Evolutionary conservation across 2,888 invertebrate genomes (phyloP).

Genomic region (Zygaena filipendulae): DNA sequence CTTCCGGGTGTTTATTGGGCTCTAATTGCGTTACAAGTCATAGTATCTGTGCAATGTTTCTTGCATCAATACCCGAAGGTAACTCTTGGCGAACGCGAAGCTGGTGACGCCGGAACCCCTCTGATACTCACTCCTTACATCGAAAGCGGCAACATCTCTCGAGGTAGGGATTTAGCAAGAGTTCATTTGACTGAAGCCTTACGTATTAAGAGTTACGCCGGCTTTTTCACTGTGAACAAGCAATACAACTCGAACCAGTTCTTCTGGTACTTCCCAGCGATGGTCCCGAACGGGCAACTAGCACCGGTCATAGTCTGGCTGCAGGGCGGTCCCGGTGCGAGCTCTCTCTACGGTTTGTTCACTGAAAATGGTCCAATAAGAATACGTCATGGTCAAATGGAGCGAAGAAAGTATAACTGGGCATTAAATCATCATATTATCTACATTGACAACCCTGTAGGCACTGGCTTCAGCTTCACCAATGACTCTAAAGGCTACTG

Average conservation of each 20-base stretch:
- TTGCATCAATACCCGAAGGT: slow-evolving; percentile 44
- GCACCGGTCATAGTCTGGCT: slow-evolving; percentile 86
- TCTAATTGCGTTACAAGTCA: slow-evolving; percentile 25
- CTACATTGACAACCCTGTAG: slow-evolving; percentile 94
- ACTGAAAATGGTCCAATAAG: slow-evolving; percentile 83
- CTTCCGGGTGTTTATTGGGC: too few species aligned
- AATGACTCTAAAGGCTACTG: slow-evolving; percentile 80
- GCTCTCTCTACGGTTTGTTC: slow-evolving; percentile 83
- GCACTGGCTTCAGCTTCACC: slow-evolving; percentile 93
- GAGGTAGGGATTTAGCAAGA: slow-evolving; percentile 67
- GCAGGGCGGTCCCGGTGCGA: slow-evolving; percentile 87
- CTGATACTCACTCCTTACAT: slow-evolving; percentile 81
- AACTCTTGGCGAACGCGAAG: slow-evolving; percentile 32
- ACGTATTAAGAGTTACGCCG: slow-evolving; percentile 76
- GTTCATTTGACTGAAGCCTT: slow-evolving; percentile 70
- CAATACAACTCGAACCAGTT: slow-evolving; percentile 83
- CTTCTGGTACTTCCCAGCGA: slow-evolving; percentile 92
- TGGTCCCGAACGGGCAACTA: slow-evolving; percentile 51
- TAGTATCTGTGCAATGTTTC: slow-evolving; percentile 27
- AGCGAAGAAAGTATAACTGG: slow-evolving; percentile 82
- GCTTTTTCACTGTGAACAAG: slow-evolving; percentile 86
- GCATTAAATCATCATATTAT: slow-evolving; percentile 80
- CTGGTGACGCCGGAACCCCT: slow-evolving; percentile 64
- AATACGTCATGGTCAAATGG: slow-evolving; percentile 42
- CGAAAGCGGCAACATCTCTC: slow-evolving; percentile 74